A percentile compares a stretch with the other conserved stretches of the same genome.
These are phyloP conservation scores for Apeltes quadracus DNA, from an alignment of 2,113 vertebrate species.

Conservation along the genomic window DNA sequence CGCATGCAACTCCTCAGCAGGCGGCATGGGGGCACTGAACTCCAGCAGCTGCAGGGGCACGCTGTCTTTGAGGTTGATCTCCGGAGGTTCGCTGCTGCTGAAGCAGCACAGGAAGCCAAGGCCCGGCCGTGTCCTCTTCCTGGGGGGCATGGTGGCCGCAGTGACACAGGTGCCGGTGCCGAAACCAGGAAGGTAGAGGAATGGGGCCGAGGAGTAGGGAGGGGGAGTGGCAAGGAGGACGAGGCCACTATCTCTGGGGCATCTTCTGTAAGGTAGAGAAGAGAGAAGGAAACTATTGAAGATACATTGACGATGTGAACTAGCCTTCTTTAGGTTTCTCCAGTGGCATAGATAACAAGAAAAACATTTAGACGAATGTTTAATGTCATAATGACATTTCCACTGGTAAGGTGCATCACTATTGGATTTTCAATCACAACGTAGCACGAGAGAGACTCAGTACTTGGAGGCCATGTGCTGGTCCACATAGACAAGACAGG, in stretches of 20 bases:
- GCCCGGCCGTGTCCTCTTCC: constrained; percentile 93
- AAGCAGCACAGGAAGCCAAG: constrained; percentile 97
- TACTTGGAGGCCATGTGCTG: not conserved
- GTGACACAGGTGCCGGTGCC: constrained; percentile 54
- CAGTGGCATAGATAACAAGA: not conserved
- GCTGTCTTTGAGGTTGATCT: constrained; percentile 96
- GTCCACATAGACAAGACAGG: constrained; percentile 1
- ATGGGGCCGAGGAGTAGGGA: constrained; percentile 58
- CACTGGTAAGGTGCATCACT: constrained; percentile 1
- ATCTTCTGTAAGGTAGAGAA: constrained; percentile 82
- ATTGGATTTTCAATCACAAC: constrained; percentile 1
- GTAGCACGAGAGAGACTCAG: not conserved
- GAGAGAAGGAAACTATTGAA: constrained; percentile 19
- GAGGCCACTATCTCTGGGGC: constrained; percentile 87
- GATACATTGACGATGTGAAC: not conserved
- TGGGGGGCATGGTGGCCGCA: constrained; percentile 88
- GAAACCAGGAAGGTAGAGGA: constrained; percentile 54
- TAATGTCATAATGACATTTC: constrained; percentile 5
- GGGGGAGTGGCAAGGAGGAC: constrained; percentile 57
- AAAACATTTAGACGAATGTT: not conserved
- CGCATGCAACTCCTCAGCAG: constrained; percentile 91
- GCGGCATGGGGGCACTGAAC: constrained; percentile 93
- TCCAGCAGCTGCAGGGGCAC: constrained; percentile 94
- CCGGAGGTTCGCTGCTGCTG: constrained; percentile 87
- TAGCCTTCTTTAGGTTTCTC: not conserved